These are phyloP conservation scores for Lipotes vexillifer DNA, from an alignment of 2,113 vertebrate genomes.

Conservation along the genomic window DNA sequence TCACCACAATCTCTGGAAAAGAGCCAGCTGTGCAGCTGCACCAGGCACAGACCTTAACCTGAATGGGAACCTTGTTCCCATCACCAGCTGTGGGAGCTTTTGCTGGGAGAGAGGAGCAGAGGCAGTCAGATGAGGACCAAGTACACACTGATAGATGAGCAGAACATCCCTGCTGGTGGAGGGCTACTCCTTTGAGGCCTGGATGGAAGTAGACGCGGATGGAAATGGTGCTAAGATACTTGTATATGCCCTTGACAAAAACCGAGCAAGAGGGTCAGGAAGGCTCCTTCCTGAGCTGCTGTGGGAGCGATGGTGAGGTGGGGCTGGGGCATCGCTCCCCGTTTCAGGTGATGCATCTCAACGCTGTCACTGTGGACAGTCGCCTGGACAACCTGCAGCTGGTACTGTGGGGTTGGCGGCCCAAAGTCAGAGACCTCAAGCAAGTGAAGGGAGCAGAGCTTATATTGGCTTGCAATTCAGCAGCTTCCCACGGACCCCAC, in stretches of 20 bases:
- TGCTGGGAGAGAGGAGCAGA: background rate
- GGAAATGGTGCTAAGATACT: constrained; percentile 99
- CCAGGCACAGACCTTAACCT: background rate
- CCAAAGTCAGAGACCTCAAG: too few species aligned
- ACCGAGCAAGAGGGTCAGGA: constrained; percentile 92
- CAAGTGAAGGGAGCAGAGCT: constrained; percentile 91
- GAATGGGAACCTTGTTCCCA: background rate
- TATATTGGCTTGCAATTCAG: constrained; percentile 98
- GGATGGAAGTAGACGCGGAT: constrained; percentile 98
- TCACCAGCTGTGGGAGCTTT: background rate
- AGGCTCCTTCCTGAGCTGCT: constrained; percentile 94
- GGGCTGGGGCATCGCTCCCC: too few species aligned
- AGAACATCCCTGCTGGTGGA: constrained; percentile 97
- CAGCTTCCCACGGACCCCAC: constrained; percentile 97
- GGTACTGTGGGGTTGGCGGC: too few species aligned
- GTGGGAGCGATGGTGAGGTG: constrained; percentile 75
- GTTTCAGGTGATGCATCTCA: too few species aligned
- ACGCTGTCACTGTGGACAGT: too few species aligned
- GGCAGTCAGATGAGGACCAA: constrained; percentile 80
- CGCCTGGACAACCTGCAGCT: too few species aligned
- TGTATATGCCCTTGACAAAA: constrained; percentile 97
- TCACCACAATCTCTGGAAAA: too few species aligned
- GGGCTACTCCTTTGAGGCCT: constrained; percentile 97
- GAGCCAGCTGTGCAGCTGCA: background rate
- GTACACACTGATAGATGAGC: constrained; percentile 96